These are phyloP conservation scores for Rousettus leschenaultii DNA, from an alignment of 2,113 vertebrate genomes.

Conservation along the genomic window DNA sequence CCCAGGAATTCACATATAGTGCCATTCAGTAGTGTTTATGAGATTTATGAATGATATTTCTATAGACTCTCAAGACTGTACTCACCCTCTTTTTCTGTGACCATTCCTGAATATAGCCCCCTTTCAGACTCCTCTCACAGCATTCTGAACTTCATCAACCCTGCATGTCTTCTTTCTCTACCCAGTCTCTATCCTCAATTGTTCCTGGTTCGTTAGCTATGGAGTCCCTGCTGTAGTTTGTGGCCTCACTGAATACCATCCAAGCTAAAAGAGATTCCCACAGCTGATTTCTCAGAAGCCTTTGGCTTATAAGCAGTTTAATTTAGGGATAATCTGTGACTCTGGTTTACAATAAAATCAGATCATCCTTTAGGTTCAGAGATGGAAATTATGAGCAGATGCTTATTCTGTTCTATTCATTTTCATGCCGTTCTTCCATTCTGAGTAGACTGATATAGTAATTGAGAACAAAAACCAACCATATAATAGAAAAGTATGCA, in stretches of 20 bases:
- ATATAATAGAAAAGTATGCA: neutral
- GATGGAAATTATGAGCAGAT: slow-evolving; percentile 9
- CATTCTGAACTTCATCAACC: neutral
- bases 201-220: neutral
- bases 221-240: neutral
- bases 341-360: slow-evolving; percentile 55
- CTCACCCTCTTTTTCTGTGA: neutral
- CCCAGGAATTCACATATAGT: neutral
- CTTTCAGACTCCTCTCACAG: neutral
- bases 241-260: neutral
- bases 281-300: neutral
- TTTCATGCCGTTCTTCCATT: slow-evolving; percentile 31
- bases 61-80: neutral
- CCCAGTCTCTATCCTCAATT: neutral
- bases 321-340: slow-evolving; percentile 26
- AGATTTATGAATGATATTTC: neutral
- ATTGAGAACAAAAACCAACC: slow-evolving; percentile 43
- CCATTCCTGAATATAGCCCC: neutral
- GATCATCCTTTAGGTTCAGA: neutral
- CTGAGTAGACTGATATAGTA: slow-evolving; percentile 19
- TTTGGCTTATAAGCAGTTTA: slow-evolving; percentile 20
- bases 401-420: slow-evolving; percentile 9
- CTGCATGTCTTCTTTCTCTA: neutral
- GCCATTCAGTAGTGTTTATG: neutral
- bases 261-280: neutral